Conservation (phyloP, 1,140 invertebrate genomes). For the Zeugodacus cucurbitae region DNA sequence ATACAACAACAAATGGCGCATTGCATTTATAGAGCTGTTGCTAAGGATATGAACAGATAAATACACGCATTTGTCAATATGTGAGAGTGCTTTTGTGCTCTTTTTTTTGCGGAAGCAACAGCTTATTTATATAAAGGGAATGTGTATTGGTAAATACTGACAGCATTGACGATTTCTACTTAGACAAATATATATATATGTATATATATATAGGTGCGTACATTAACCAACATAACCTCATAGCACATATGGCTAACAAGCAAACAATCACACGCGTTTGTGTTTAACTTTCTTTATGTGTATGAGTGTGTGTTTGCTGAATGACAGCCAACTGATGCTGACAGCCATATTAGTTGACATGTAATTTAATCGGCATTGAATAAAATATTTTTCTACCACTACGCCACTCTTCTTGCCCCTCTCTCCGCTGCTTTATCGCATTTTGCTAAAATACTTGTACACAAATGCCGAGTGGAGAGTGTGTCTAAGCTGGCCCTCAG, state of each 20-base stretch:
- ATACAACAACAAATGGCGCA: neutral
- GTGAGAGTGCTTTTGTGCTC: neutral
- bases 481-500: neutral
- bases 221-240: neutral
- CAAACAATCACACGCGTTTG: neutral
- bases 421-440: neutral
- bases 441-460: neutral
- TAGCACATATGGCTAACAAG: neutral
- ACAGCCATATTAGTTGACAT: slow-evolving; percentile 32
- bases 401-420: neutral
- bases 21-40: neutral
- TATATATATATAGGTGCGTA: neutral
- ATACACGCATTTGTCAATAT: neutral
- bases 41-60: neutral
- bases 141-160: neutral
- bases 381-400: neutral
- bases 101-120: neutral
- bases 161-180: neutral
- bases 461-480: neutral
- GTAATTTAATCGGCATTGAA: slow-evolving; percentile 36
- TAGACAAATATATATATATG: neutral
- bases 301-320: too few relatives aligned
- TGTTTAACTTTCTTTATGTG: neutral
- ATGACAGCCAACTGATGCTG: slow-evolving; percentile 23
- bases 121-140: neutral